Evolutionary conservation across 2,113 vertebrate genomes (phyloP).

Genomic region (Melanocharis versteri): DNA sequence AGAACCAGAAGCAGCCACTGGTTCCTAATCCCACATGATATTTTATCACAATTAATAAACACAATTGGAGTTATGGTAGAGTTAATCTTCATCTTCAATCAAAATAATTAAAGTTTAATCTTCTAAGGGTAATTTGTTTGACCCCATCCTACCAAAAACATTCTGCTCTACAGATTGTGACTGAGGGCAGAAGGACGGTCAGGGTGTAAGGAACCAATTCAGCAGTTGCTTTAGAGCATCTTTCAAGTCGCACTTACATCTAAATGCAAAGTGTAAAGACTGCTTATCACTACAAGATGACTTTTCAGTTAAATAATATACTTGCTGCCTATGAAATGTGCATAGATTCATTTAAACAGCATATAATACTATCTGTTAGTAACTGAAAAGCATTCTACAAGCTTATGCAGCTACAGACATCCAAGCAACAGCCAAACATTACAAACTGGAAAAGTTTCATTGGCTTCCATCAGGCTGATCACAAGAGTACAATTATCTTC

Average conservation of each 20-base stretch:
- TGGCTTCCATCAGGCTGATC: not conserved
- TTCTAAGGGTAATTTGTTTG: slow-evolving; percentile 61
- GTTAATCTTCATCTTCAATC: slow-evolving; percentile 36
- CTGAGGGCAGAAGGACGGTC: not conserved
- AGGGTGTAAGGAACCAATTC: not conserved
- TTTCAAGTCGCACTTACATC: not conserved
- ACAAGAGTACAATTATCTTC: not conserved
- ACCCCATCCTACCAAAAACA: slow-evolving; percentile 10
- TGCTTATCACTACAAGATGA: not conserved
- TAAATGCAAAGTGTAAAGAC: not conserved
- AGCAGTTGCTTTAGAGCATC: not conserved
- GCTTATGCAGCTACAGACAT: not conserved
- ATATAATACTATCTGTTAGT: not conserved
- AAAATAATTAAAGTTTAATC: slow-evolving; percentile 59
- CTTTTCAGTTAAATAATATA: not conserved
- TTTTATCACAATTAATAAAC: slow-evolving; percentile 41
- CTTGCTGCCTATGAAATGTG: not conserved
- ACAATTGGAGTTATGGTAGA: not conserved
- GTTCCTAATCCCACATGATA: not conserved
- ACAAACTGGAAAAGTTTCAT: not conserved
- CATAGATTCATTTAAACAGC: not conserved
- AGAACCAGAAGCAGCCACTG: not conserved
- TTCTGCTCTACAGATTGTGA: not conserved
- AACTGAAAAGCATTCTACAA: not conserved
- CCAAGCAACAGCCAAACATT: not conserved